Evolutionary conservation across 2,888 invertebrate genomes (phyloP), one percentile per base, ranked within the genome.

Genomic region (Lasioglossum malachurum): DNA sequence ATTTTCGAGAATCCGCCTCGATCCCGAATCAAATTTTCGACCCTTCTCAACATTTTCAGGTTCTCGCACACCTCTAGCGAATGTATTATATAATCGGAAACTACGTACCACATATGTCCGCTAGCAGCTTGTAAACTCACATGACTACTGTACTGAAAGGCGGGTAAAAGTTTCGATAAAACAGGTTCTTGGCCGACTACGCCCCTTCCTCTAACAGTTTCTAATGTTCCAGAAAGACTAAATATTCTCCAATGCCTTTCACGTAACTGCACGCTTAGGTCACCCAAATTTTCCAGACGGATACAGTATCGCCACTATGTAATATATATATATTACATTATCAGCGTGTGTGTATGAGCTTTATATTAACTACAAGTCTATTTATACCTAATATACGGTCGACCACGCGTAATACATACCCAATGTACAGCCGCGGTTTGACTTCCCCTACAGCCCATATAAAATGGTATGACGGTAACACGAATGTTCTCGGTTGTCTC

Each of bases 171-270:
- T 86, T 97, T 97, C 72, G 98, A 98, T 83, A 99, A 96, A 87
- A 98, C 97, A 69, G 99, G 99, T 96, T 99, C 99, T 96, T 99
- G 99, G 0, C 99, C 99, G n/a, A 99, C 99, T 76, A 99, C 99
- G 69, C 99, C 99, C 93, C 99, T 96, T 0, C 99, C 99, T 90
- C 99, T 96, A 2, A 98, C 98, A 0, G 99, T 99, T 96, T 99
- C 99, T 93, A 99, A 96, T 23, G 99, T 99, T 79, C 98, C 98
- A 78, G 98, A 98, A 85, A 99, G 96, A 60, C 99, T 99, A 95
- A 99, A 99, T 95, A 99, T 99, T 91, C 99, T 97, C 99, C 99
- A 99, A 95, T 99, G 99, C n/a, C 99, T 96, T 96, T 99, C 99
- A 84, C 99, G 97, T 74, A 99, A 96, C 95, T 99, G 99, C 4